Evolutionary conservation across 1,140 invertebrate genomes (phyloP), one percentile per base, ranked within the genome.

Genomic region (Cotesia glomerata): DNA sequence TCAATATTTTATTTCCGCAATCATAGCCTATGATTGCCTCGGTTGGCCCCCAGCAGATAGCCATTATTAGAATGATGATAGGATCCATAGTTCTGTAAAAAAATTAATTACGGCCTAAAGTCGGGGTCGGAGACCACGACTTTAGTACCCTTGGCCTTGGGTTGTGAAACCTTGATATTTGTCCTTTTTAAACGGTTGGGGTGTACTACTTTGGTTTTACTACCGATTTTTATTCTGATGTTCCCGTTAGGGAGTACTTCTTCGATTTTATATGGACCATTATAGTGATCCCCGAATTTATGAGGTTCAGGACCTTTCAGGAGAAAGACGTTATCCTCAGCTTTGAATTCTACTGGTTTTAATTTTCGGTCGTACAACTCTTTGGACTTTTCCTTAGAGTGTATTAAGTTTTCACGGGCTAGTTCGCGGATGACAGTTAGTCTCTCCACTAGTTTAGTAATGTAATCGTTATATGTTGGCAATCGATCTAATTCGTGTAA

Each of bases 381-480:
- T n/a, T 71, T 65, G 0, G 54, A 62, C 13, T 18, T 72, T 11
- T 35, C 2, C 49, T 76, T 69, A 0, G 66, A 18, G 0, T 13
- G 5, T 13, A 66, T 61, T 36, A 73, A 26, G 36, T 73, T 73
- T n/a, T 67, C 32, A 0, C 61, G 9, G 5, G 69, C 69, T 4
- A 35, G 11, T 9, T 71, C 16, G 26, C 39, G 39, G 34, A 45
- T 9, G 35, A 11, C 5, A 4, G 4, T 16, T 14, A 71, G 3
- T 11, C 4, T 58, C 2, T 35, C 3, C 4, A 39, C 14, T 61
- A 69, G 2, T 0, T 45, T 11, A 1, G 9, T 4, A 1, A 75
- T 2, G 34, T 71, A 76, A 11, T 71, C n/a, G 3, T 45, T 9
- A 9, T 71, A 73, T 3, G 62, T 74, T 2, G 14, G 36, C 0